Conservation (phyloP, 1,140 invertebrate species). For the Drosophila saltans region DNA sequence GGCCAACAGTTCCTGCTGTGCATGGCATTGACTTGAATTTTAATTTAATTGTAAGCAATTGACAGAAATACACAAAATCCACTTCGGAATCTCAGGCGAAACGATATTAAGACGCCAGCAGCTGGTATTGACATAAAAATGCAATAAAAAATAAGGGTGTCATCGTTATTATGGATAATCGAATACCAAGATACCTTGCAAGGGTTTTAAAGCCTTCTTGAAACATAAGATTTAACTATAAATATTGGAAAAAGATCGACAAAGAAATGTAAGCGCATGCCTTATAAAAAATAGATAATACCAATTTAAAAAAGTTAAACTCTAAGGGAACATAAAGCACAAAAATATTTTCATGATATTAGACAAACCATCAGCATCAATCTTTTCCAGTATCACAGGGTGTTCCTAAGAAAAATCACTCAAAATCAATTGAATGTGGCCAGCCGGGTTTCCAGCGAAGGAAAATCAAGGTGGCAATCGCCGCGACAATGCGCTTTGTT, state of each 20-base stretch:
- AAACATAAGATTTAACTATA: not conserved
- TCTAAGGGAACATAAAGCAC: not conserved
- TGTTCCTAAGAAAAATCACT: slow-evolving; percentile 52
- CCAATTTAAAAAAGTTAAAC: no score
- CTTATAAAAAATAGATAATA: no score
- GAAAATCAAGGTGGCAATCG: slow-evolving; percentile 62
- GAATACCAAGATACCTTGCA: slow-evolving; percentile 12
- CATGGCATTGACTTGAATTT: slow-evolving; percentile 65
- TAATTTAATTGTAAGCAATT: slow-evolving; percentile 76
- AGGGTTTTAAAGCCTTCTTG: not conserved
- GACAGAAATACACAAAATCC: slow-evolving; percentile 72
- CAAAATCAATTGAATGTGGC: slow-evolving; percentile 74
- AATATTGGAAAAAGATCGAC: not conserved
- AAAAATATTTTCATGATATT: not conserved
- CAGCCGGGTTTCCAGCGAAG: slow-evolving; percentile 39
- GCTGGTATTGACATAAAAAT: slow-evolving; percentile 77
- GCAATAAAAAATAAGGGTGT: slow-evolving; percentile 70
- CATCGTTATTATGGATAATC: slow-evolving; percentile 17
- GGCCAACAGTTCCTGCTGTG: slow-evolving; percentile 36
- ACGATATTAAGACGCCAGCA: slow-evolving; percentile 67
- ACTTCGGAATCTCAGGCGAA: slow-evolving; percentile 35
- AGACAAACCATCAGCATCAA: not conserved
- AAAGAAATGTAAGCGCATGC: not conserved
- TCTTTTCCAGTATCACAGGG: slow-evolving; percentile 5
- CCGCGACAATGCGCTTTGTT: slow-evolving; percentile 64